Evolutionary conservation across 1,140 invertebrate species (phyloP).

Genomic region (Drosophila kepulauana): DNA sequence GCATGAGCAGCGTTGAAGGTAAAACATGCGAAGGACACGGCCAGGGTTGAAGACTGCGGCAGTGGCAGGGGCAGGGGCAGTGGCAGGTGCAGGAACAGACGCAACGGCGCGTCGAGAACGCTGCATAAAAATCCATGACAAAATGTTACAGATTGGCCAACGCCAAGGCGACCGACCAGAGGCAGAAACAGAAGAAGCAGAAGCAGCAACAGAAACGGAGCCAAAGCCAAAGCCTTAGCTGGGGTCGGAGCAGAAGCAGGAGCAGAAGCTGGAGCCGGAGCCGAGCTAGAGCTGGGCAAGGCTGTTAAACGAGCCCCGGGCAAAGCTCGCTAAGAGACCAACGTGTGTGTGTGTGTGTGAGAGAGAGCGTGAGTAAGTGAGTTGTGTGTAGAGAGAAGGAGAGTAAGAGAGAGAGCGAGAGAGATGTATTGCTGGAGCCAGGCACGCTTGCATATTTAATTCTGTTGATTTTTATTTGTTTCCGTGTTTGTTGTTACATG

Average conservation of each 20-base stretch:
- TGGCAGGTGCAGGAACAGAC: conserved; percentile 11
- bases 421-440: conserved; percentile 6
- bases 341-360: neutral
- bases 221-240: conserved; percentile 8
- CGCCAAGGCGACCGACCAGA: conserved; percentile 29
- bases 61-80: neutral
- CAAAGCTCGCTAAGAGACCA: conserved; percentile 47
- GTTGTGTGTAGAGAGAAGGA: conserved; percentile 19
- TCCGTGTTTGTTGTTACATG: conserved; percentile 56
- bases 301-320: conserved; percentile 55
- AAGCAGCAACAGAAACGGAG: conserved; percentile 32
- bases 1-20: conserved; percentile 55
- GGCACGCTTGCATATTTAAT: conserved; percentile 76
- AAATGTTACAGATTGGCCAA: conserved; percentile 76
- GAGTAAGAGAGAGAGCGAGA: conserved; percentile 27
- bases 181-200: conserved; percentile 22
- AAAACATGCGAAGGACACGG: conserved; percentile 66
- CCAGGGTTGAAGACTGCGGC: neutral
- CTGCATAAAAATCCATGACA: conserved; percentile 69
- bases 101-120: neutral
- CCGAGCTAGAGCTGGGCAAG: conserved; percentile 29
- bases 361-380: conserved; percentile 5
- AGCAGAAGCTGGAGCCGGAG: conserved; percentile 22
- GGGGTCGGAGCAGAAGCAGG: conserved; percentile 11
- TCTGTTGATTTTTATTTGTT: conserved; percentile 83